These are phyloP conservation scores for Chironomus tentans DNA, from an alignment of 2,888 invertebrate genomes.

Conservation along the genomic window DNA sequence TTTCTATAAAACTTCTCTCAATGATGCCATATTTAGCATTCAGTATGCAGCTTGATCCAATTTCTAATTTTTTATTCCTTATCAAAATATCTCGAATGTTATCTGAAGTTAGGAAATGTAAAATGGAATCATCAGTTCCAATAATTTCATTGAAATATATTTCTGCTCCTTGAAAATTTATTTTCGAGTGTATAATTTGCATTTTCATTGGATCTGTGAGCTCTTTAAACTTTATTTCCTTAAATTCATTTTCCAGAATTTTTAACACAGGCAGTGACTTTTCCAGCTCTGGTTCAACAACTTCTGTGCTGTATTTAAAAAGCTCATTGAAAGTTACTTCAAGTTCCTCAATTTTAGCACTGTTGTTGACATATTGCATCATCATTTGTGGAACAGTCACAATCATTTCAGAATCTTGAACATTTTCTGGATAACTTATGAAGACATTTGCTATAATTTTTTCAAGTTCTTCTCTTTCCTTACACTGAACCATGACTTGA, in stretches of 20 bases:
- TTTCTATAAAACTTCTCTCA: too few relatives aligned
- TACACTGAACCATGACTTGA: background rate
- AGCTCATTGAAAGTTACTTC: background rate
- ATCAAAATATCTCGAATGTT: too few relatives aligned
- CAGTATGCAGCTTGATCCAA: too few relatives aligned
- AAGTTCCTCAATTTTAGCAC: background rate
- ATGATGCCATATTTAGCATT: too few relatives aligned
- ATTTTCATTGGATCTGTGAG: background rate
- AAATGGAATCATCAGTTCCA: too few relatives aligned
- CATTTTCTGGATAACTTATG: background rate
- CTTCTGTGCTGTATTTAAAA: background rate
- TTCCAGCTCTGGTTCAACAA: background rate
- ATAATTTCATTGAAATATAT: too few relatives aligned
- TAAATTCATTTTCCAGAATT: background rate
- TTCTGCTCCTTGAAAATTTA: background rate
- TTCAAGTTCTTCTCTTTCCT: background rate
- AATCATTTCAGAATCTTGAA: background rate
- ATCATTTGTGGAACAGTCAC: background rate
- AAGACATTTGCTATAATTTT: background rate
- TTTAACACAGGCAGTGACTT: background rate
- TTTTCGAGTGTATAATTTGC: background rate
- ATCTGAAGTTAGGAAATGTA: too few relatives aligned
- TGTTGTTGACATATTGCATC: background rate
- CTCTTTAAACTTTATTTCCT: background rate
- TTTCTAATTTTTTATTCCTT: too few relatives aligned